Evolutionary conservation across 2,797 vertebrate genomes (phyloP), one percentile per base, ranked within the genome.

Genomic region (Mus minutoides): DNA sequence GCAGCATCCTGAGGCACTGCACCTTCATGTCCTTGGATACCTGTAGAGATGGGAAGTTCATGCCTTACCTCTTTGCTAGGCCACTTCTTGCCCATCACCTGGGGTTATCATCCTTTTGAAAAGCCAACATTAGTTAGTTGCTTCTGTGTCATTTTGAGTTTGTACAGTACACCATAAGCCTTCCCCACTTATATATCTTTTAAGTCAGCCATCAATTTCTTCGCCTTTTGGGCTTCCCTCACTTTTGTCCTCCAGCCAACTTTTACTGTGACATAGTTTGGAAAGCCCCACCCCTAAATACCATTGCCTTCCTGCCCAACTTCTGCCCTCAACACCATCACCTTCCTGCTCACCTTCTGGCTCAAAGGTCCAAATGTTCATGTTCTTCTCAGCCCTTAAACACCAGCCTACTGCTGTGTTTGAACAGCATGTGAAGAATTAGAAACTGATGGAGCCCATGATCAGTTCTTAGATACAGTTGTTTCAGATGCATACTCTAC

Each of bases 41-140:
- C 46, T 43, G 67, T n/a, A n/a, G 75, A 58, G 60, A 85, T 1
- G 0, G 43, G 67, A 58, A 43, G 4, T 43, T 88, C 34, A 56
- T 19, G 10, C 31, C 19, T 40, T 11, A 21, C 21, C 31, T 85
- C 9, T 80, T 91, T 24, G 69, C 40, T 60, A 34, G 37, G 19
- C 19, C 46, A 88, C 90, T 88, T 88, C 82, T 89, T 58, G 71
- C 31, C 56, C 17, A 31, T 24, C 16, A 31, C 34, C 62, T 49
- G 49, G 52, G n/a, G 49, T 92, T 87, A 4, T 69, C 43, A 86
- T 96, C 80, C 34, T 90, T 64, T 49, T 71, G 73, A 71, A 67
- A 11, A 95, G 52, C n/a, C 79, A 58, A 77, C 75, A 21, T 43
- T 29, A 77, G 46, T 43, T 29, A 77, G 46, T 87, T 91, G 83